Evolutionary conservation across 2,797 vertebrate species (phyloP).

Genomic region (Sylvilagus floridanus): DNA sequence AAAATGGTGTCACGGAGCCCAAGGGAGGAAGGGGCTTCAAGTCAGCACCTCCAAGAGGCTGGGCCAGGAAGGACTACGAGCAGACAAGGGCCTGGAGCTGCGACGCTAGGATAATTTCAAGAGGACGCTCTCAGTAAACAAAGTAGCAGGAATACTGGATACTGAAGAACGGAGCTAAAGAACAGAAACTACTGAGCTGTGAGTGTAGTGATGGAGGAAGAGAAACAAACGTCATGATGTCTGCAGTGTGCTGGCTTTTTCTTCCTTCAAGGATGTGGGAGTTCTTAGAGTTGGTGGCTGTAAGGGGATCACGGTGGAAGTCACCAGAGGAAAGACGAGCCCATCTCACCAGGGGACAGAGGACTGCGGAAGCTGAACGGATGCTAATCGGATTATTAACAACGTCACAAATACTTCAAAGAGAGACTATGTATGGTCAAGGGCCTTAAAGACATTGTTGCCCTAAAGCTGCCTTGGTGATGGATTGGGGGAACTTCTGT

Average conservation of each 20-base stretch:
- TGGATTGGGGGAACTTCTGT: neutral
- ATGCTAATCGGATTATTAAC: neutral
- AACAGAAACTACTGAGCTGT: neutral
- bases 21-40: neutral
- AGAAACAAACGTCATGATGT: neutral
- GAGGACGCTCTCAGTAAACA: neutral
- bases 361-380: slow-evolving; percentile 33
- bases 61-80: neutral
- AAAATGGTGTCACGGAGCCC: neutral
- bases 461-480: slow-evolving; percentile 1
- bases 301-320: neutral
- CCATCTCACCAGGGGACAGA: neutral
- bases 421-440: neutral
- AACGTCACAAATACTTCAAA: slow-evolving; percentile 44
- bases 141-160: neutral
- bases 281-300: neutral
- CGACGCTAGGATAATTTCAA: neutral
- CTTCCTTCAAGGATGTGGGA: neutral
- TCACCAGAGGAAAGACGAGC: neutral
- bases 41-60: neutral
- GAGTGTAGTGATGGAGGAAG: neutral
- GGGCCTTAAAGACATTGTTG: neutral
- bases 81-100: neutral
- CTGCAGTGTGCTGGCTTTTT: neutral
- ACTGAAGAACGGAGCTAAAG: neutral